Conservation (phyloP, 2,113 vertebrate genomes). For the Oryzias woworae region DNA sequence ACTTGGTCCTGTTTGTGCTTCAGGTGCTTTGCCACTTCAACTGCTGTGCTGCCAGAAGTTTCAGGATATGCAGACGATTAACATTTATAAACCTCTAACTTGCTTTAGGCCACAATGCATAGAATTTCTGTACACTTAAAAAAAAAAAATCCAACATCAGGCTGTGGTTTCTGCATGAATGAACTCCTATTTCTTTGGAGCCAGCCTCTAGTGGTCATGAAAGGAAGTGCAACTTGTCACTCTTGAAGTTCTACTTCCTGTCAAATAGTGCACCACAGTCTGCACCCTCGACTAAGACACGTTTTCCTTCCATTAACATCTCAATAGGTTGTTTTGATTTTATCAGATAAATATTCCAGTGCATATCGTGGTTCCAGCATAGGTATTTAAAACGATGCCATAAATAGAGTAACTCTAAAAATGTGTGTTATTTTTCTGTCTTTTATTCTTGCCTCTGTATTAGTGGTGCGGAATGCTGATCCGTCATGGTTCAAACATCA, state of each 20-base stretch:
- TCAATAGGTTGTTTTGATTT: conserved; percentile 31
- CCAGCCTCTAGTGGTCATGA: conserved; percentile 14
- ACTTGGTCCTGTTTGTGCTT: conserved; percentile 18
- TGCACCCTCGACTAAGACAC: conserved; percentile 21
- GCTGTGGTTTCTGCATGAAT: neutral
- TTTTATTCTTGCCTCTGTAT: too few species aligned
- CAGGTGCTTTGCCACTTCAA: neutral
- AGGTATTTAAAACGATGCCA: conserved; percentile 28
- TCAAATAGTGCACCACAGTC: neutral
- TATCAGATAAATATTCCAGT: conserved; percentile 57
- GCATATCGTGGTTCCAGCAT: conserved; percentile 61
- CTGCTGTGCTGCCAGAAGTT: neutral
- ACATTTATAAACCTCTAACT: conserved; percentile 4
- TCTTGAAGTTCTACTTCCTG: conserved; percentile 14
- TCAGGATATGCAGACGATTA: neutral
- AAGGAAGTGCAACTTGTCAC: conserved; percentile 20
- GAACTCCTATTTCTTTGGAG: conserved; percentile 3
- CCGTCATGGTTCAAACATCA: neutral
- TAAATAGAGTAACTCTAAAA: conserved; percentile 22
- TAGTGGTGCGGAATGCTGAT: too few species aligned
- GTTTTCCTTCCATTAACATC: conserved; percentile 34
- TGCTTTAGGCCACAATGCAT: conserved; percentile 10
- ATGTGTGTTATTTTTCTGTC: conserved; percentile 3
- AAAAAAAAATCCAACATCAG: neutral
- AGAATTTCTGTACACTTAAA: conserved; percentile 5